Evolutionary conservation across 2,797 vertebrate genomes (phyloP), one percentile per base, ranked within the genome.

Genomic region (Euthynnus affinis): DNA sequence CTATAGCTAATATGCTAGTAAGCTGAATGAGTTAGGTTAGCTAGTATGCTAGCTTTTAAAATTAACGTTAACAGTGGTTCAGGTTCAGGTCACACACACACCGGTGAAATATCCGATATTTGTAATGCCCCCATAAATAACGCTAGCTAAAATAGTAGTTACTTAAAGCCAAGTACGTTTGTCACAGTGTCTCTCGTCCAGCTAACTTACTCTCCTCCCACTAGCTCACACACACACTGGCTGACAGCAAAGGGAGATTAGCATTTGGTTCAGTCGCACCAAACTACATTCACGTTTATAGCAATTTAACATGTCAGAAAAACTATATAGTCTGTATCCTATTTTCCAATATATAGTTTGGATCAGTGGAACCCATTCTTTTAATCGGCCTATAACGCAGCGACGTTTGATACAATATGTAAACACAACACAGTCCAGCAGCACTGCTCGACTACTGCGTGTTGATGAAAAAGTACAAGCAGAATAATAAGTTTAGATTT

Each of bases 341-440:
- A 9, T 0, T 0, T 1, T 0, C 6, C 0, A 10, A 10, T 37
- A 0, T 1, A 52, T 6, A 6, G 0, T 1, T 12, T 13, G 2
- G 4, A 66, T 72, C 1, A 37, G 3, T 13, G 0, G 6, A 20
- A 53, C 0, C 1, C 0, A 13, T n/a, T 80, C 67, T 72, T 77
- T 1, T 71, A 74, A 23, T 89, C 90, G 87, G 86, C 86, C 15
- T 49, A 32, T 5, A 17, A 58, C 46, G 0, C 2, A 58, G 0
- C 3, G 8, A 49, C 37, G 5, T 46, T 70, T 14, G 58, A 25
- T 17, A 7, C 12, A 9, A 14, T 29, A 0, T 48, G 0, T 48
- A 44, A 6, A 13, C 2, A 29, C 22, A 29, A 7, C 20, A 27
- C 20, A 18, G 1, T 22, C 9, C n/a, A 63, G 70, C 23, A 1